Base-by-base conservation (phyloP, 2,113 vertebrate species). In the Puntigrus tetrazona region DNA sequence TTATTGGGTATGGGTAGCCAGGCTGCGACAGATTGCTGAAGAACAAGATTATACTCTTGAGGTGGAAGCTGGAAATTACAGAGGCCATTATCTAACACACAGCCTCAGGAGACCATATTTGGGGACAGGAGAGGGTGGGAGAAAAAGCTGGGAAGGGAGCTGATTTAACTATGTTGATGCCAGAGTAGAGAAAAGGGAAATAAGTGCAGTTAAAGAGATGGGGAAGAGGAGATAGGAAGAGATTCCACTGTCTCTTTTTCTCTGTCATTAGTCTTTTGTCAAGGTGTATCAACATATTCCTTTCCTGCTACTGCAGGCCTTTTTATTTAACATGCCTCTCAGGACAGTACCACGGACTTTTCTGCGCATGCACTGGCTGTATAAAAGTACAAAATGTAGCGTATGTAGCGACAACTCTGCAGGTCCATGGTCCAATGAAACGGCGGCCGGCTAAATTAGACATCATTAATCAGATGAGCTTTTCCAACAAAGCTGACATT, bases 381-480 rank as follows among this genome's bases (percentile, higher is more conserved):
- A 75, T 36, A 86, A 22, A 86, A 27, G 27, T 25, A 69, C 31
- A n/a, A 67, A 82, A 25, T 77, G 16, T 69, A 85, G 61, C 47
- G 76, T 84, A 65, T 55, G 59, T 69, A 63, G 41, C 5, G 27
- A 45, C 67, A 79, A 38, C 57, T 14, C 83, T 31, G 31, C 47
- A 41, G 18, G 72, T 78, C 83, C 31, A 7, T 73, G 80, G 84
- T 81, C 81, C 81, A 63, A 85, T 85, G 77, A 61, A n/a, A n/a
- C n/a, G 77, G 43, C 16, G 22, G 25, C 43, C 38, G 65, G 61
- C 57, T 38, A 70, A 78, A 84, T 78, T 84, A 70, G 45, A 72
- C 45, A 31, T 70, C 65, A 70, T 82, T 82, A 52, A 70, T 82
- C 80, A 70, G n/a, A n/a, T 34, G 59, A 52, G 43, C 3, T 45